Evolutionary conservation across 2,797 vertebrate species (phyloP), one percentile per base, ranked within the genome.

Genomic region (Acanthurus lineatus): DNA sequence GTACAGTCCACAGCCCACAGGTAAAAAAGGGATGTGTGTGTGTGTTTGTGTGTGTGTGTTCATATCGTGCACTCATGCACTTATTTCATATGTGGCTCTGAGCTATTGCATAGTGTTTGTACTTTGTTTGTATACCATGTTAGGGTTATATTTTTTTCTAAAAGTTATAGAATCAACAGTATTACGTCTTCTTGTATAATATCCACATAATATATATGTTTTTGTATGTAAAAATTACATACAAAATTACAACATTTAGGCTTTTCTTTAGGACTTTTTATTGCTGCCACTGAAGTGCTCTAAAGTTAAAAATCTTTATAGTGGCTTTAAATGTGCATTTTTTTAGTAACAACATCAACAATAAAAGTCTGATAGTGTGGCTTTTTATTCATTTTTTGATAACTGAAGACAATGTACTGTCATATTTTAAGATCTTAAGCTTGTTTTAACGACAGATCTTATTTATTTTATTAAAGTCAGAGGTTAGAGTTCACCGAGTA

Each of bases 21-120:
- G 60, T 74, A 20, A 69, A 62, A 62, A 17, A 69, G 10, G 59
- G 10, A 12, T 56, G 28, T 57, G 15, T 22, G n/a, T 53, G 51
- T 22, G 12, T 22, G 11, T 28, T 54, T 61, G 9, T 40, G 28
- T 32, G 28, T 32, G 28, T 32, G 28, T 32, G 28, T 32, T 57
- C 62, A n/a, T 11, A 65, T 57, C 65, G 66, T 71, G 42, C 38
- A 28, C 44, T 65, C 28, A 49, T 52, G 9, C n/a, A 74, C 35
- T 3, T 38, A 56, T 44, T 9, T 12, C 67, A 35, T 6, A 32
- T 32, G 10, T 65, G 15, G 59, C 58, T 42, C 40, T 42, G 10
- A 8, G 10, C 40, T 11, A 42, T 12, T 16, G 9, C 20, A 6
- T 38, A 51, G 5, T 56, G 8, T 40, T 42, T 42, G 8, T 42